phyloP scores from a whole-genome alignment of 2,113 vertebrate genomes.

The Coptodon rendalli region DNA sequence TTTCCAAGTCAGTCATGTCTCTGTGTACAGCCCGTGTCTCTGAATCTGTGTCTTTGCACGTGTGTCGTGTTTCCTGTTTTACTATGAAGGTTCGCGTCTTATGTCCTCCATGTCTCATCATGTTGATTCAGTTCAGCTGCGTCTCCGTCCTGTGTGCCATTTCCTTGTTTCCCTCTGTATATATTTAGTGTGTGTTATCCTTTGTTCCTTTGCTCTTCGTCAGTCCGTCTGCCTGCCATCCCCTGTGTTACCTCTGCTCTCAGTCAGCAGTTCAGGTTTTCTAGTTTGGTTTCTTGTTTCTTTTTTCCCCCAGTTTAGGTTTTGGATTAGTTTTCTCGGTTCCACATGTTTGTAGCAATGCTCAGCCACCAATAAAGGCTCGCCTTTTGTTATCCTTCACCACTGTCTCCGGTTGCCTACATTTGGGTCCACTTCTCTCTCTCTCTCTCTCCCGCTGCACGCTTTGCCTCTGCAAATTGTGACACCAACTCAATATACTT shows the following conservation, averaged over 20 bases:
- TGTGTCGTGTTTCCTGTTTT: neutral
- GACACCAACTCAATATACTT: neutral
- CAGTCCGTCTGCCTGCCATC: neutral
- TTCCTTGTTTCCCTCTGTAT: neutral
- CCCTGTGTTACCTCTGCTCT: neutral
- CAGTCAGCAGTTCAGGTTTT: neutral
- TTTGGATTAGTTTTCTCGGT: neutral
- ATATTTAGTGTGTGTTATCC: neutral
- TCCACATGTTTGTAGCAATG: neutral
- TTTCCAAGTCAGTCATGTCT: neutral
- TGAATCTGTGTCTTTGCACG: neutral
- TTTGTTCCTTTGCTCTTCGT: neutral
- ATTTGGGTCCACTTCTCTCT: neutral
- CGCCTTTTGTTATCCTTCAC: neutral
- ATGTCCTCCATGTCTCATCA: neutral
- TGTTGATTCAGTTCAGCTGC: neutral
- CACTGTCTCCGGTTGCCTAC: neutral
- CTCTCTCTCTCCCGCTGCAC: fast-evolving
- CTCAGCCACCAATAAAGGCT: neutral
- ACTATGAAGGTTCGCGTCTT: neutral
- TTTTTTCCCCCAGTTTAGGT: neutral
- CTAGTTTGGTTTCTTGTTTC: neutral
- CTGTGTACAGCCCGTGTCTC: neutral
- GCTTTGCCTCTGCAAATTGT: no score
- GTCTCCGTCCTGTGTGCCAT: neutral